Percentiles rank a stretch among this genome's conserved stretches.
These are phyloP conservation scores for Thelaira solivaga DNA, from an alignment of 2,888 invertebrate species.

Conservation along the genomic window DNA sequence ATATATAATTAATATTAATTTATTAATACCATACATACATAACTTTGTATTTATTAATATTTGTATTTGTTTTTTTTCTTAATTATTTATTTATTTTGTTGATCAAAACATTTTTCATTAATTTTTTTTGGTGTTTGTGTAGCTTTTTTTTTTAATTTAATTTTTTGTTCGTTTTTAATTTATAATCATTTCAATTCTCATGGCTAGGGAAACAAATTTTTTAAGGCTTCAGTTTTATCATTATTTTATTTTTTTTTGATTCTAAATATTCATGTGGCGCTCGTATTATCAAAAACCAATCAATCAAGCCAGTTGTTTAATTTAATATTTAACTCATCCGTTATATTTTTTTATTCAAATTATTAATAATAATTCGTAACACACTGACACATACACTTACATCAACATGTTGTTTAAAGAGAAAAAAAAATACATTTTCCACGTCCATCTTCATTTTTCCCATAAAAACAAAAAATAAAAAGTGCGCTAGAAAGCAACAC, in stretches of 20 bases:
- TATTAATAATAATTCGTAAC: conserved; percentile 14
- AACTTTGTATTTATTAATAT: conserved; percentile 38
- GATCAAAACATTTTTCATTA: conserved; percentile 12
- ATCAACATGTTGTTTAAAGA: conserved; percentile 19
- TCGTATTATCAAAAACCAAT: conserved; percentile 39
- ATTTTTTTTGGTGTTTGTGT: conserved; percentile 71
- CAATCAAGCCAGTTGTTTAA: background rate
- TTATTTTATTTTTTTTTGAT: too few species aligned
- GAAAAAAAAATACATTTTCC: conserved; percentile 22
- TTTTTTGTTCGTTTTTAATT: conserved; percentile 36
- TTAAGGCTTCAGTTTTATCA: background rate
- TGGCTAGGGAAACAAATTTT: conserved; percentile 3
- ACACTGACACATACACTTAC: conserved; percentile 46
- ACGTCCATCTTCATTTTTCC: conserved; percentile 18
- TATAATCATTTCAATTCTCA: conserved; percentile 40
- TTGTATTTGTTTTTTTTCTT: conserved; percentile 3
- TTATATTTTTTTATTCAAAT: background rate
- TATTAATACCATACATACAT: conserved; percentile 38
- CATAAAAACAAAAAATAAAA: too few species aligned
- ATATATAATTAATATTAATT: conserved; percentile 11
- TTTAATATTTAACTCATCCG: conserved; percentile 4
- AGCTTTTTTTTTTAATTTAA: conserved; percentile 64
- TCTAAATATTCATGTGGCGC: conserved; percentile 17
- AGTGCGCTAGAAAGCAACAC: background rate
- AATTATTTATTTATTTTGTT: conserved; percentile 1